Evolutionary conservation across 2,888 invertebrate species (phyloP).

Genomic region (Microplitis manilae): DNA sequence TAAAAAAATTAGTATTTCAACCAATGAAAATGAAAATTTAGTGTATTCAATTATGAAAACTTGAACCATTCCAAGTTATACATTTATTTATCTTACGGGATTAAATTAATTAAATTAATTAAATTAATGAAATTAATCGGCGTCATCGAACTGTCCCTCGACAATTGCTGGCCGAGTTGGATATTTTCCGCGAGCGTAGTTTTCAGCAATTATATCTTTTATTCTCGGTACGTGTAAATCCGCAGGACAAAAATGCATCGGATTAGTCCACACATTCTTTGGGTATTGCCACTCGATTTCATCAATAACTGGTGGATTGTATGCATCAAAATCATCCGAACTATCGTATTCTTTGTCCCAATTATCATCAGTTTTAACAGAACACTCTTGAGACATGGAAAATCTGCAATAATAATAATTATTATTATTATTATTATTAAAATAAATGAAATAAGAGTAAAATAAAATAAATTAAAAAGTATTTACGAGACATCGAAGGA

Average conservation of each 20-base stretch:
- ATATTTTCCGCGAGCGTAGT: constrained; percentile 3
- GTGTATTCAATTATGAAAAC: too few species aligned
- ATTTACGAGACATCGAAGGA: not conserved
- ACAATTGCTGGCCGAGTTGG: constrained; percentile 26
- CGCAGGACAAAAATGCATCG: constrained; percentile 53
- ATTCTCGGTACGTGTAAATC: constrained; percentile 45
- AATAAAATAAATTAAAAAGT: not conserved
- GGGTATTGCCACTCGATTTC: not conserved
- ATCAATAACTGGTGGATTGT: constrained; percentile 18
- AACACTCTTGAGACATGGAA: not conserved
- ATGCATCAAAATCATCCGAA: constrained; percentile 49
- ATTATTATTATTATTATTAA: not conserved
- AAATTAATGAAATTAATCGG: constrained; percentile 32
- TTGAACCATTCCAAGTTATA: too few species aligned
- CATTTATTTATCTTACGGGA: too few species aligned
- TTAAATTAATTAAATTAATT: constrained; percentile 11
- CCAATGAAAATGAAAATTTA: too few species aligned
- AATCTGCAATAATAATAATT: not conserved
- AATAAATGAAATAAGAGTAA: not conserved
- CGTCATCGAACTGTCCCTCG: constrained; percentile 60
- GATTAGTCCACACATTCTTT: not conserved
- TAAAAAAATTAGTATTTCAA: not conserved
- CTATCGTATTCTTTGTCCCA: constrained; percentile 62
- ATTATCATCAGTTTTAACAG: constrained; percentile 44
- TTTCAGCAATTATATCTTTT: not conserved